A percentile compares a stretch with the other conserved stretches of the same genome.
phyloP scores from a whole-genome alignment of 2,888 invertebrate species.

The Fabriciana adippe region DNA sequence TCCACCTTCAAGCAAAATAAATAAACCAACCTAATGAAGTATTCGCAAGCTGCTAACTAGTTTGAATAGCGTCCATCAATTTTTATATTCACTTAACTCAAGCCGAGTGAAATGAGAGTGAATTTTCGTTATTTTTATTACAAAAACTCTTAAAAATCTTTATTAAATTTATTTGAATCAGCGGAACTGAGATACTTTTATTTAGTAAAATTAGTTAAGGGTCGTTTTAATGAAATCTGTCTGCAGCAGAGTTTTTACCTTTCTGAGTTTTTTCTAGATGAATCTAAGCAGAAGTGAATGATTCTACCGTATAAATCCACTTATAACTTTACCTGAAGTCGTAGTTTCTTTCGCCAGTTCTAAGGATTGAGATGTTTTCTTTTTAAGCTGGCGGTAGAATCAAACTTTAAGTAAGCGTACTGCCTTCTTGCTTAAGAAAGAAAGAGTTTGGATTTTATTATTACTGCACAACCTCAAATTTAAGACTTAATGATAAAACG shows the following conservation, averaged over 20 bases:
- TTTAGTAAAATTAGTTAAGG: constrained; percentile 21
- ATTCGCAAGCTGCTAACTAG: constrained; percentile 3
- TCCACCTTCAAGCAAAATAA: neutral
- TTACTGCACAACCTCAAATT: no score
- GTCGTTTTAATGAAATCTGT: constrained; percentile 20
- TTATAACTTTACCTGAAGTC: no score
- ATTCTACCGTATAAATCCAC: no score
- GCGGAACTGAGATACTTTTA: constrained; percentile 20
- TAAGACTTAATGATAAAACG: no score
- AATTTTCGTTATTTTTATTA: constrained; percentile 19
- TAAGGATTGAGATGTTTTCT: no score
- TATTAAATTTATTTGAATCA: constrained; percentile 24
- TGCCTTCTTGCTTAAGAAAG: neutral
- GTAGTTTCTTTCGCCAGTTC: no score
- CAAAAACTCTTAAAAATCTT: constrained; percentile 13
- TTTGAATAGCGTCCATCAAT: constrained; percentile 10
- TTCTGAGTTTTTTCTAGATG: no score
- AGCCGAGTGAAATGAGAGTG: constrained; percentile 4
- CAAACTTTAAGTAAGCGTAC: neutral
- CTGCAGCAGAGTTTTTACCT: constrained; percentile 13
- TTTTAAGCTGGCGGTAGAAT: neutral
- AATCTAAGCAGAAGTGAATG: no score
- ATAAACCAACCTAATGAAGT: constrained; percentile 13
- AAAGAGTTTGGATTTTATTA: no score
- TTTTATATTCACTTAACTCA: constrained; percentile 15